phyloP scores from a whole-genome alignment of 2,888 invertebrate genomes.

The Drosophila subsilvestris region DNA sequence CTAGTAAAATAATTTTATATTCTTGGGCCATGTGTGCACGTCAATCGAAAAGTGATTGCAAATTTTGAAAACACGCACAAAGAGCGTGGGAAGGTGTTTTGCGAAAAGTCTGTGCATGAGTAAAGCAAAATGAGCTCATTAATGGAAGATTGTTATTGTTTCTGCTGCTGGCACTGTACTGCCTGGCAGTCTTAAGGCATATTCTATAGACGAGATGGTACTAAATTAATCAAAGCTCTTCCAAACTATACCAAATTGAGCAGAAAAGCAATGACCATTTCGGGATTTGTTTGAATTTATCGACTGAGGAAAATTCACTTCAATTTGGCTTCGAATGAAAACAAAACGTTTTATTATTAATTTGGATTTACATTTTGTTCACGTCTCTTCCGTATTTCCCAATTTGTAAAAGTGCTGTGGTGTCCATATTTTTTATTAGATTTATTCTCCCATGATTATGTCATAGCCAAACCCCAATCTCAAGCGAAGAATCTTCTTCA shows the following conservation, averaged over 20 bases:
- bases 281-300: not conserved
- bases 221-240: not conserved
- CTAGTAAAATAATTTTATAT: too few species aligned
- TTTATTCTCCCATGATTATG: not conserved
- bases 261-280: not conserved
- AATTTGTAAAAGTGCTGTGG: not conserved
- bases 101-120: too few species aligned
- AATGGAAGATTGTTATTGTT: too few species aligned
- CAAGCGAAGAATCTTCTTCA: not conserved
- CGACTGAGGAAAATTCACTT: slow-evolving; percentile 16
- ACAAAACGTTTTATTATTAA: slow-evolving; percentile 75
- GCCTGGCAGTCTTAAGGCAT: too few species aligned
- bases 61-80: too few species aligned
- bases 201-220: too few species aligned
- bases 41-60: too few species aligned
- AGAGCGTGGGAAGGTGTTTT: too few species aligned
- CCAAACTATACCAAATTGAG: not conserved
- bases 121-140: too few species aligned
- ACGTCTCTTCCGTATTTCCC: not conserved
- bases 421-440: not conserved
- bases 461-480: not conserved
- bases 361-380: slow-evolving; percentile 39
- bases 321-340: slow-evolving; percentile 65
- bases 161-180: too few species aligned
- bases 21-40: too few species aligned